Conservation (phyloP, 2,888 invertebrate genomes). For the Gymnosoma rotundatum region DNA sequence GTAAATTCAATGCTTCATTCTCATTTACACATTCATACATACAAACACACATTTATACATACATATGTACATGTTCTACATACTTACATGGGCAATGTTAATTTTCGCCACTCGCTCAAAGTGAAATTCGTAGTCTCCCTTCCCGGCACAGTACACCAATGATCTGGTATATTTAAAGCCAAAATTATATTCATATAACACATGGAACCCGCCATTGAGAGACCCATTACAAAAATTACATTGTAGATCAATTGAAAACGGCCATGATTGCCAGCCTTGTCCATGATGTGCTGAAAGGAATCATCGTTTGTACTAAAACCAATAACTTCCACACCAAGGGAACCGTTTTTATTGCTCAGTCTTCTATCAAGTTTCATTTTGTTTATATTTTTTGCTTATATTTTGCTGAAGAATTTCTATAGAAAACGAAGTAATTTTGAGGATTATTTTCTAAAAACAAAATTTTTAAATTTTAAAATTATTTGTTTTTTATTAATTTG, state of each 20-base stretch:
- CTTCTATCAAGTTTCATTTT: slow-evolving; percentile 57
- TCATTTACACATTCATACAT: not conserved
- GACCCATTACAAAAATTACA: slow-evolving; percentile 82
- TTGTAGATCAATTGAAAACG: slow-evolving; percentile 83
- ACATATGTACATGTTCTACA: not conserved
- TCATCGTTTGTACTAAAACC: slow-evolving; percentile 72
- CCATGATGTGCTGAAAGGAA: slow-evolving; percentile 83
- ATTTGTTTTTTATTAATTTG: no score
- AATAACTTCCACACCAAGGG: slow-evolving; percentile 36
- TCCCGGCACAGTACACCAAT: slow-evolving; percentile 85
- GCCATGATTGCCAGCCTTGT: slow-evolving; percentile 83
- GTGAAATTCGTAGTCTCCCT: slow-evolving; percentile 82
- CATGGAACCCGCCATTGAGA: slow-evolving; percentile 83
- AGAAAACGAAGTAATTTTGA: no score
- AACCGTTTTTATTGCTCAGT: slow-evolving; percentile 32
- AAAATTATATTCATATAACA: slow-evolving; percentile 84
- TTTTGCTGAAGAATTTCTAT: no score
- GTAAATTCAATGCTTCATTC: slow-evolving; percentile 10
- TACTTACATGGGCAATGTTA: slow-evolving; percentile 84
- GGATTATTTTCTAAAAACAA: not conserved
- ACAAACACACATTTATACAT: no score
- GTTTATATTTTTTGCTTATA: no score
- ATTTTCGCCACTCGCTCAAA: slow-evolving; percentile 83
- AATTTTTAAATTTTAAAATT: no score
- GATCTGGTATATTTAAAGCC: slow-evolving; percentile 84